A percentile compares a stretch with the other conserved stretches of the same genome.
Conservation (phyloP, 1,140 invertebrate species). For the Antheraea mylitta region DNA sequence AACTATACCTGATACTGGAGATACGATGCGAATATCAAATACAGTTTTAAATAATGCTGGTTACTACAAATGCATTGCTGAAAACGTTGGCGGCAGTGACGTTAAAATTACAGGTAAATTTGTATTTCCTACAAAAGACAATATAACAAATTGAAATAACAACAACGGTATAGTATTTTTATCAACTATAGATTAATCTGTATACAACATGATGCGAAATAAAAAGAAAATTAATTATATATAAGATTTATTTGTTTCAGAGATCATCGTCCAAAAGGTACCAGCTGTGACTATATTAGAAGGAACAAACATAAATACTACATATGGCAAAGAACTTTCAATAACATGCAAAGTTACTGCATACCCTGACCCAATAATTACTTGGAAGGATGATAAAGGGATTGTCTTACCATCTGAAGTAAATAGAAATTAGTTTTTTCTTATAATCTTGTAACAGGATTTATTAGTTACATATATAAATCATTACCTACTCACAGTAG, state of each 20-base stretch:
- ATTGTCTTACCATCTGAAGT: too few relatives aligned
- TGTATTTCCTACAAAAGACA: too few relatives aligned
- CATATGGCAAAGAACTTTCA: neutral
- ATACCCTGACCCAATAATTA: neutral
- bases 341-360: constrained; percentile 6
- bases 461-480: too few relatives aligned
- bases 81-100: neutral
- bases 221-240: too few relatives aligned
- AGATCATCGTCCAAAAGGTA: neutral
- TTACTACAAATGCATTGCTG: neutral
- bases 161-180: too few relatives aligned
- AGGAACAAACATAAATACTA: neutral
- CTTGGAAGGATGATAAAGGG: neutral
- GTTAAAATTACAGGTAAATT: neutral
- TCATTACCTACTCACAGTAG: too few relatives aligned
- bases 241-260: neutral
- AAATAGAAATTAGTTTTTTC: too few relatives aligned
- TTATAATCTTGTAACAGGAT: too few relatives aligned
- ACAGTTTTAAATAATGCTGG: neutral
- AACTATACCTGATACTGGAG: neutral
- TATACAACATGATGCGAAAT: too few relatives aligned
- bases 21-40: neutral
- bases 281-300: constrained; percentile 4
- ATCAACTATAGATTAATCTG: too few relatives aligned
- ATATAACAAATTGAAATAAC: too few relatives aligned